Percentiles rank a stretch among this genome's conserved stretches.
Conservation (phyloP, 2,888 invertebrate species). For the Cryptus viduatorius region DNA sequence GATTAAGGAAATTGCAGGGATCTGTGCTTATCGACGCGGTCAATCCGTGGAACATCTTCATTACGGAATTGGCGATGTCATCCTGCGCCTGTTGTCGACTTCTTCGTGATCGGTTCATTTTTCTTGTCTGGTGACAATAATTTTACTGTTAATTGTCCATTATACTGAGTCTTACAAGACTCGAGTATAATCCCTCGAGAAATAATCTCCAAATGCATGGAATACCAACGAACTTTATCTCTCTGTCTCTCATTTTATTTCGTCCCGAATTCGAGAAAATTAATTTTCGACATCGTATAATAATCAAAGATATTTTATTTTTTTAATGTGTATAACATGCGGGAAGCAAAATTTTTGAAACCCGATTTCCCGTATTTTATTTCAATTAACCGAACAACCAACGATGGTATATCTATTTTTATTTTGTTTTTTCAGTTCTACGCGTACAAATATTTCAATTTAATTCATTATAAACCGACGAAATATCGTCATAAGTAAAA, state of each 20-base stretch:
- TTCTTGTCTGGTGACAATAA: conserved; percentile 1
- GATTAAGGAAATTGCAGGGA: neutral
- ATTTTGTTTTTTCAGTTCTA: neutral
- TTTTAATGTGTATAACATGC: too few relatives aligned
- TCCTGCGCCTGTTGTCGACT: neutral
- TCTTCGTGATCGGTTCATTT: neutral
- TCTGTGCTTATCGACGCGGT: neutral
- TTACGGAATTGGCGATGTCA: neutral
- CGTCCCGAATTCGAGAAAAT: neutral
- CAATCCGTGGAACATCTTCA: neutral
- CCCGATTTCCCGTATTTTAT: neutral
- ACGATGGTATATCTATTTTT: too few relatives aligned
- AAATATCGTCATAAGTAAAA: neutral
- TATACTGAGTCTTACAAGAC: neutral
- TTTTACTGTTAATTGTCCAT: neutral
- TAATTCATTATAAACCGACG: too few relatives aligned
- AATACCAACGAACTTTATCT: neutral
- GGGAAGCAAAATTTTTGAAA: neutral
- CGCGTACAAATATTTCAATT: neutral
- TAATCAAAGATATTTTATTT: too few relatives aligned
- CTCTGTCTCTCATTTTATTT: conserved; percentile 2
- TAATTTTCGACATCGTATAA: too few relatives aligned
- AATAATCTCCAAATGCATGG: neutral
- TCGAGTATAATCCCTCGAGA: neutral
- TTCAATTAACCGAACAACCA: too few relatives aligned